A percentile compares a stretch with the other conserved stretches of the same genome.
These are phyloP conservation scores for Ctenoplectra terminalis DNA, from an alignment of 1,140 invertebrate genomes.

Conservation along the genomic window DNA sequence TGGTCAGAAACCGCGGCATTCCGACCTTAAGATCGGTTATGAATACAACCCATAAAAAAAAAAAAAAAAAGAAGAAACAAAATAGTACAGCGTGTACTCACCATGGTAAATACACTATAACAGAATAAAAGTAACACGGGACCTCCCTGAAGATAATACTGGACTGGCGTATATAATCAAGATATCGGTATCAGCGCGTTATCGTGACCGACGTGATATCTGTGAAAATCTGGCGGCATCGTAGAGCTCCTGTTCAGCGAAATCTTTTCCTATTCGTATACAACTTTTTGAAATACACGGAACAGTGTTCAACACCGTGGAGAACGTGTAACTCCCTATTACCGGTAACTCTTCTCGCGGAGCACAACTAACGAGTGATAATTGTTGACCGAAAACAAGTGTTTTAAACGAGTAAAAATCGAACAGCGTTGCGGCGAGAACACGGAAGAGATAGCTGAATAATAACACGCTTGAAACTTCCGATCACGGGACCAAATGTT, in stretches of 20 bases:
- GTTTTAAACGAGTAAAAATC: not conserved
- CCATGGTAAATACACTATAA: slow-evolving; percentile 52
- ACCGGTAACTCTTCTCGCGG: not conserved
- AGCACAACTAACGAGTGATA: not conserved
- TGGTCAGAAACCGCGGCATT: slow-evolving; percentile 9
- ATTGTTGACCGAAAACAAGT: not conserved
- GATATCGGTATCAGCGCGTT: slow-evolving; percentile 65
- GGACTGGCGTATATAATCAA: slow-evolving; percentile 42
- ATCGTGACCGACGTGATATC: slow-evolving; percentile 59
- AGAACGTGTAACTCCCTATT: not conserved
- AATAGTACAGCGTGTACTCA: slow-evolving; percentile 55
- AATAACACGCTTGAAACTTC: slow-evolving; percentile 29
- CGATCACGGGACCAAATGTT: not conserved
- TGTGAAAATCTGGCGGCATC: slow-evolving; percentile 46
- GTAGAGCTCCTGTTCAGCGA: slow-evolving; percentile 18
- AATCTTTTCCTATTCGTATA: not conserved
- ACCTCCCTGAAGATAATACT: slow-evolving; percentile 19
- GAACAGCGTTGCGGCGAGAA: not conserved
- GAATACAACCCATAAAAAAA: slow-evolving; percentile 3
- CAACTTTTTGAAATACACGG: not conserved
- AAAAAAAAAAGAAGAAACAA: too few relatives aligned
- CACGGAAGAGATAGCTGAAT: not conserved
- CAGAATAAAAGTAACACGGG: not conserved
- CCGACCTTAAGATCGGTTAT: slow-evolving; percentile 4
- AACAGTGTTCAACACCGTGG: not conserved